These are phyloP conservation scores for Phacellophora camtschatica DNA, from an alignment of 30 jellyfish, hydroid and myxozoan species.

Conservation along the genomic window DNA sequence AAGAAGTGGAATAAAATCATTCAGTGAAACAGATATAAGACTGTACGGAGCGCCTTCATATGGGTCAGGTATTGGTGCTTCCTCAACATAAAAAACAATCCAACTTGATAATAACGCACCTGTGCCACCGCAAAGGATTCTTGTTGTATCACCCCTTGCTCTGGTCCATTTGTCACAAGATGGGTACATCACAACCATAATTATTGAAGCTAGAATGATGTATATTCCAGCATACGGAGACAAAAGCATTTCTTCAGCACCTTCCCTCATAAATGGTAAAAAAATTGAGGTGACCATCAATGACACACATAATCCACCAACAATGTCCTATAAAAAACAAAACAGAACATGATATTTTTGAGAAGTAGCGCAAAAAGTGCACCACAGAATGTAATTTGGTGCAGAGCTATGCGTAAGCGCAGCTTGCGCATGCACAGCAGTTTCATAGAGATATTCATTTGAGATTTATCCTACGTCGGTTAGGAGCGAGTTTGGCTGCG, in stretches of 20 bases:
- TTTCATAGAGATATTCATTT: too few relatives aligned
- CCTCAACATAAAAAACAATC: conserved; percentile 78
- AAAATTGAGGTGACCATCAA: conserved; percentile 65
- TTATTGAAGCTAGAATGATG: conserved; percentile 60
- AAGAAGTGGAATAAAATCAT: neutral
- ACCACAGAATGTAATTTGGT: too few relatives aligned
- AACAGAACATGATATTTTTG: neutral
- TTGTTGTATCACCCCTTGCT: conserved; percentile 93
- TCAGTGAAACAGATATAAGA: neutral
- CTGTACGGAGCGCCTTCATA: conserved; percentile 77
- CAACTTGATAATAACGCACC: conserved; percentile 87
- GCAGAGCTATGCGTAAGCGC: too few relatives aligned
- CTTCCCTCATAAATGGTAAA: conserved; percentile 78
- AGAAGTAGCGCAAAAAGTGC: too few relatives aligned
- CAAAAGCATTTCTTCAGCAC: conserved; percentile 64
- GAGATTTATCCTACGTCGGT: too few relatives aligned
- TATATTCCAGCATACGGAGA: conserved; percentile 78
- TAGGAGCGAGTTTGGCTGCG: too few relatives aligned
- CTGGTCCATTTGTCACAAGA: conserved; percentile 83
- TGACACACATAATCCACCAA: conserved; percentile 89
- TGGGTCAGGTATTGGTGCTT: conserved; percentile 84
- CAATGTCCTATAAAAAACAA: conserved; percentile 63
- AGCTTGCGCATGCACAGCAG: too few relatives aligned
- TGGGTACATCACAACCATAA: conserved; percentile 78
- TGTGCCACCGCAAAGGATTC: conserved; percentile 87